Evolutionary conservation across 2,888 invertebrate species (phyloP).

Genomic region (Thumatha senex): DNA sequence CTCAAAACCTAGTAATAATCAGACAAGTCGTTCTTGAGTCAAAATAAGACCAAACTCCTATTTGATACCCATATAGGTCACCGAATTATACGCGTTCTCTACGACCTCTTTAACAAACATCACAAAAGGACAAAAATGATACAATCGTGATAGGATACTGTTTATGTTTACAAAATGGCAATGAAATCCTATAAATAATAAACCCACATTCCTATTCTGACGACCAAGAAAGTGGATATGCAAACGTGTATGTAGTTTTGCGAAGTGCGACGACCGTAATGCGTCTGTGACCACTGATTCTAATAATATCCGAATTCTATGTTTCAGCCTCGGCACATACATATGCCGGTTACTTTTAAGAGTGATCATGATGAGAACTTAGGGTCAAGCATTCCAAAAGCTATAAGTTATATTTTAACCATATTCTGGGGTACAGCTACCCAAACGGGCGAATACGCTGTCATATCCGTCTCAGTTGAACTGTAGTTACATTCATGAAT

Average conservation of each 20-base stretch:
- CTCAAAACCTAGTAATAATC: constrained; percentile 15
- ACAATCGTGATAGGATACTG: constrained; percentile 1
- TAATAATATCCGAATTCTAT: constrained; percentile 59
- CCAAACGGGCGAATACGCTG: constrained; percentile 43
- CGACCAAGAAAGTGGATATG: constrained; percentile 35
- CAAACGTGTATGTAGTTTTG: constrained; percentile 48
- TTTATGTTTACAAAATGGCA: constrained; percentile 11
- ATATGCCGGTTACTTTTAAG: constrained; percentile 35
- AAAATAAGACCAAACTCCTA: background rate
- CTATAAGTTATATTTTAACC: constrained; percentile 30
- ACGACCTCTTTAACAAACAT: background rate
- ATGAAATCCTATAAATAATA: constrained; percentile 18
- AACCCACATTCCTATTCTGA: constrained; percentile 18
- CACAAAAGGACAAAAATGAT: background rate
- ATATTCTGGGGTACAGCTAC: constrained; percentile 43
- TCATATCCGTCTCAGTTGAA: constrained; percentile 32
- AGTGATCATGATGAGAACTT: background rate
- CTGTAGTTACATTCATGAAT: constrained; percentile 41
- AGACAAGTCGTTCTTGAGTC: constrained; percentile 1
- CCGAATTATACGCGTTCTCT: background rate
- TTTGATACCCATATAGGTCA: background rate
- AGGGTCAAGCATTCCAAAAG: background rate
- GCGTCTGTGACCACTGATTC: constrained; percentile 50
- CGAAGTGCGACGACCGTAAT: constrained; percentile 65
- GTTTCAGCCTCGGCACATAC: constrained; percentile 32